Evolutionary conservation across 2,113 vertebrate species (phyloP), one percentile per base, ranked within the genome.

Genomic region (Rhizomys pruinosus): DNA sequence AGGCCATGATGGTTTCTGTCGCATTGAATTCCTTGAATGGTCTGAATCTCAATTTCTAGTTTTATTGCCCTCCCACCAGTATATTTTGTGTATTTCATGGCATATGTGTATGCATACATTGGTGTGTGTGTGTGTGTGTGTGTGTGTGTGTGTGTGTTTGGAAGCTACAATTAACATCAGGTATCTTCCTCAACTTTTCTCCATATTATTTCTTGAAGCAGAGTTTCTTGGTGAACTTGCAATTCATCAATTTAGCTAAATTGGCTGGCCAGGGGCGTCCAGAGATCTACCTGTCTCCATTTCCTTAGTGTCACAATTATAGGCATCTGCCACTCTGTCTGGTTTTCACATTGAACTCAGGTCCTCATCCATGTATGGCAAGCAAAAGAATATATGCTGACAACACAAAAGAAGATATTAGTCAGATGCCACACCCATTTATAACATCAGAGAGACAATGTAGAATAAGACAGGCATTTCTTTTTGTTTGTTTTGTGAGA

Each of bases 311-410:
- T 34, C 71, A 10, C 22, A 42, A 55, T 8, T 27, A 5, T 22
- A 69, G 34, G 0, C 3, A 1, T 5, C 42, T 22, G 3, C 1
- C 11, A 37, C 23, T 27, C 4, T 57, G 4, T 8, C 25, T 55
- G 34, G 7, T 22, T 37, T 29, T 34, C 44, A 66, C 3, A 13
- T 1, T 9, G 42, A 47, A 10, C 32, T 37, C 25, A 15, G 20
- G 29, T 55, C 13, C n/a, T n/a, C 32, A 22, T 25, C 42, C 13
- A 37, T 7, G 13, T 3, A 1, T 69, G 32, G 20, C 44, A 84
- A 23, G 19, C 19, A n/a, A n/a, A n/a, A n/a, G n/a, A n/a, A n/a
- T n/a, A n/a, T n/a, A n/a, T n/a, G n/a, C n/a, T n/a, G n/a, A n/a
- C n/a, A 29, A 44, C 39, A n/a, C 57, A 78, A 84, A 76, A 76